Conservation (phyloP, 2,888 invertebrate species). For the Cantharis rufa region DNA sequence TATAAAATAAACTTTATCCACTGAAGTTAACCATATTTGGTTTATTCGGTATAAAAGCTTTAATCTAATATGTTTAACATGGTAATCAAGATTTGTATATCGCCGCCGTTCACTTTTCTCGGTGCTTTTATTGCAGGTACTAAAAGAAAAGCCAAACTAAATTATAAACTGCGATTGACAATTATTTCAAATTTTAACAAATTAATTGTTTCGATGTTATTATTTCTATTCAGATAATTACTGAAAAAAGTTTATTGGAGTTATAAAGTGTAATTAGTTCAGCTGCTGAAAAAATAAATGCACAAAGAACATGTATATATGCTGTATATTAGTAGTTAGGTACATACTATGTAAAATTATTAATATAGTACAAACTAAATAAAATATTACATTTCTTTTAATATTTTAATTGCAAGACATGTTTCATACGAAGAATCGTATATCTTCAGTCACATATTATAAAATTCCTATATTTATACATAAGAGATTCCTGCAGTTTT, state of each 20-base stretch:
- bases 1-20: not conserved
- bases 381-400: too few relatives aligned
- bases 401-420: too few relatives aligned
- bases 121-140: not conserved
- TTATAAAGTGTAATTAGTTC: not conserved
- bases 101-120: not conserved
- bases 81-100: conserved; percentile 8
- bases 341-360: too few relatives aligned
- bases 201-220: not conserved
- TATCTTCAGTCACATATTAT: too few relatives aligned
- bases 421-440: too few relatives aligned
- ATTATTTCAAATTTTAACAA: not conserved
- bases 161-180: not conserved
- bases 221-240: not conserved
- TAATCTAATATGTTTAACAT: conserved; percentile 10
- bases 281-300: not conserved
- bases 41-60: conserved; percentile 5
- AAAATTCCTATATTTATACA: too few relatives aligned
- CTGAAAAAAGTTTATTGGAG: not conserved
- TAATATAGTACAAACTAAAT: too few relatives aligned
- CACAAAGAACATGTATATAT: too few relatives aligned
- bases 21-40: conserved; percentile 6
- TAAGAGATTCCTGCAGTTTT: too few relatives aligned
- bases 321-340: too few relatives aligned
- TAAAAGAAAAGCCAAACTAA: not conserved